Conservation (phyloP, 2,888 invertebrate genomes). For the Calameuta filiformis region DNA sequence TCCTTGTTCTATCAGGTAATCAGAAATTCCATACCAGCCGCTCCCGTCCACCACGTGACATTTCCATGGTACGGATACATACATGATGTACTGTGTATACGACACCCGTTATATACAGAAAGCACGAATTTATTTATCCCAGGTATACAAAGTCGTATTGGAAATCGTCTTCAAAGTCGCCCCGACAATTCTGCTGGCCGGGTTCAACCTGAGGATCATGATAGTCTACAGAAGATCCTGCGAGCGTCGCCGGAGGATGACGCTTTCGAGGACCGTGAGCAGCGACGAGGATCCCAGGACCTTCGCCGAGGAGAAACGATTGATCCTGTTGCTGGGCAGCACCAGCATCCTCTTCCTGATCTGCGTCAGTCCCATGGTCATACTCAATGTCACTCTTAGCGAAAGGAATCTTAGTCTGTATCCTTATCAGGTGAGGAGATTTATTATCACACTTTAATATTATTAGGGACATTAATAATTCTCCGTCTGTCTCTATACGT, state of each 20-base stretch:
- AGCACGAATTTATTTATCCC: conserved; percentile 18
- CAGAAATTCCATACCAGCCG: conserved; percentile 22
- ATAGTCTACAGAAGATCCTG: conserved; percentile 76
- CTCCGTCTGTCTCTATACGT: no score
- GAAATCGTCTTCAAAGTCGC: conserved; percentile 76
- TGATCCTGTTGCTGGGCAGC: conserved; percentile 74
- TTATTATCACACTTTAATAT: not conserved
- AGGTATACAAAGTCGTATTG: conserved; percentile 73
- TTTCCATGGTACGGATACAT: no score
- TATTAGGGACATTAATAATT: no score
- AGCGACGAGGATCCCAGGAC: conserved; percentile 74
- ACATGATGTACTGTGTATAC: no score
- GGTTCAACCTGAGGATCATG: conserved; percentile 75
- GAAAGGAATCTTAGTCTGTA: conserved; percentile 72
- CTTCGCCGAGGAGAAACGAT: conserved; percentile 75
- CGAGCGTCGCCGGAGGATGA: conserved; percentile 75
- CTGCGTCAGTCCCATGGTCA: conserved; percentile 79
- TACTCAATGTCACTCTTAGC: conserved; percentile 76
- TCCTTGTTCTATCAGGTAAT: conserved; percentile 69
- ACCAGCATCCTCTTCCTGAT: conserved; percentile 76
- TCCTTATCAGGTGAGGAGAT: conserved; percentile 71
- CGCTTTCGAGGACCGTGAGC: conserved; percentile 70
- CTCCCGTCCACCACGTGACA: not conserved
- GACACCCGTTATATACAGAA: no score
- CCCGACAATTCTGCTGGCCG: conserved; percentile 75